Base-by-base conservation (phyloP, 1,140 invertebrate species). In the Schlechtendalia chinensis region DNA sequence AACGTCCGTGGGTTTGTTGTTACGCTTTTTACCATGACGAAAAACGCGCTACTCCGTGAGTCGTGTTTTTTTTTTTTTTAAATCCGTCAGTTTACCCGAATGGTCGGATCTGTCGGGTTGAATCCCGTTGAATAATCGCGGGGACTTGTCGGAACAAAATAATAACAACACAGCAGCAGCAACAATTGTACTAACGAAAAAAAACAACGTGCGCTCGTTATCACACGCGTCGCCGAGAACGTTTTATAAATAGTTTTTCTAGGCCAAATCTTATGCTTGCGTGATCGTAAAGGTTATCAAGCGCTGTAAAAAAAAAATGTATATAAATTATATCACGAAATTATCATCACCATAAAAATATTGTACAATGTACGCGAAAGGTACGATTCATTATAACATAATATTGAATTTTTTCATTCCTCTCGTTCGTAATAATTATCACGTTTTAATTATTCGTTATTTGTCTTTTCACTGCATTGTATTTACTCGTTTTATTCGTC, bases 171-270 rank as follows among this genome's bases (percentile, higher is more conserved):
- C n/a, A n/a, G n/a, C n/a, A n/a, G n/a, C n/a, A n/a, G n/a, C n/a
- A n/a, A n/a, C n/a, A n/a, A n/a, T n/a, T n/a, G n/a, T n/a, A n/a
- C n/a, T n/a, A n/a, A n/a, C n/a, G n/a, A n/a, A n/a, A n/a, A n/a
- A n/a, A n/a, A n/a, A n/a, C n/a, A n/a, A n/a, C n/a, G n/a, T n/a
- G 27, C 27, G 27, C 16, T 3, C 65, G 39, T 69, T 50, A 50
- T 69, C 45, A 22, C 4, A 6, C 24, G 0, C n/a, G 22, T 12
- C 22, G 22, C 65, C n/a, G 32, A 67, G 22, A 45, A 19, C 24
- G 45, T n/a, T 50, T 69, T 69, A 69, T 69, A 50, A 69, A 69
- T 69, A 69, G 67, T 50, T 50, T 27, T 50, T 50, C 14, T 50
- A 69, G 67, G 67, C 22, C 67, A 69, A 69, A 39, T 8, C 16